These are phyloP conservation scores for Champsocephalus esox DNA, from an alignment of 2,797 vertebrate genomes.

Conservation along the genomic window DNA sequence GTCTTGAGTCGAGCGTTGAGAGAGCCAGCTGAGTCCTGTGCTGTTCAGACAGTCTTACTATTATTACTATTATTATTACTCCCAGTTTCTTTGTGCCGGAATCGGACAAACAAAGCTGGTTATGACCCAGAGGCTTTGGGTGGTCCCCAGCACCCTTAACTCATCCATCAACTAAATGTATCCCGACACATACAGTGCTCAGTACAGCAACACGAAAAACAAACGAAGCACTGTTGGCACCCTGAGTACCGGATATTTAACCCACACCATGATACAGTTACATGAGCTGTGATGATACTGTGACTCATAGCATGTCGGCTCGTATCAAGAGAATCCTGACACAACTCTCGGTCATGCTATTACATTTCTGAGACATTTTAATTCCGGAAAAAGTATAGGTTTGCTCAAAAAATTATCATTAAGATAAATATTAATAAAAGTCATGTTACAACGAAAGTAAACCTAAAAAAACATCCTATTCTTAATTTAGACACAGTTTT, in stretches of 20 bases:
- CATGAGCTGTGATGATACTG: conserved; percentile 1
- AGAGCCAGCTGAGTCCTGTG: conserved; percentile 43
- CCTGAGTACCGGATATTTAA: conserved; percentile 16
- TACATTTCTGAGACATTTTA: background rate
- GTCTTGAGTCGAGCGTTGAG: conserved; percentile 45
- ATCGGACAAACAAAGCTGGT: conserved; percentile 50
- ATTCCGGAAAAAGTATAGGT: background rate
- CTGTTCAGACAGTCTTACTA: conserved; percentile 40
- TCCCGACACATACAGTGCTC: conserved; percentile 24
- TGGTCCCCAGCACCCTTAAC: conserved; percentile 56
- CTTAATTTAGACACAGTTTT: background rate
- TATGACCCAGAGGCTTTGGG: conserved; percentile 50
- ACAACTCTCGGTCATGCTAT: background rate
- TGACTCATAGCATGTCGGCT: background rate
- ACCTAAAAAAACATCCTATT: background rate
- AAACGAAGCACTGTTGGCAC: conserved; percentile 27
- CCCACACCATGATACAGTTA: conserved; percentile 17
- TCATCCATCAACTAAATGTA: conserved; percentile 54
- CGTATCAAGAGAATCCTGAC: background rate
- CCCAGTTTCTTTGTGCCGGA: conserved; percentile 49
- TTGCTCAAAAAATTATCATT: background rate
- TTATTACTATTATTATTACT: conserved; percentile 43
- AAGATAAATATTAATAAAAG: background rate
- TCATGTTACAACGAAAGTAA: background rate
- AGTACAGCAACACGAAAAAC: conserved; percentile 31